Percentiles rank a stretch among this genome's conserved stretches.
Conservation (phyloP, 1,140 invertebrate species). For the Papilio polyxenes region DNA sequence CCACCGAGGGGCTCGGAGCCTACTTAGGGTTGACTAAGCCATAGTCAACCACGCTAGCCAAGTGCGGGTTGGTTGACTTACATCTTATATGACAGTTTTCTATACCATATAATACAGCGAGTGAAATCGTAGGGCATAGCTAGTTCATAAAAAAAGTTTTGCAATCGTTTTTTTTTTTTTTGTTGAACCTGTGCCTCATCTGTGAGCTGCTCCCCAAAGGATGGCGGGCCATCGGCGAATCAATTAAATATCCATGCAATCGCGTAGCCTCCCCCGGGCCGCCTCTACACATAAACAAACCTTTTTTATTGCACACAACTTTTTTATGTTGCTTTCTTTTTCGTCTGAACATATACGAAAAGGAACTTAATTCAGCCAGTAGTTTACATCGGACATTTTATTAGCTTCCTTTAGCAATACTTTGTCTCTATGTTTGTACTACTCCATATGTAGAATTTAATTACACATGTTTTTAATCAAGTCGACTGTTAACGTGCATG, state of each 20-base stretch:
- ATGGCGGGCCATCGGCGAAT: slow-evolving; percentile 11
- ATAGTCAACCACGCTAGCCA: no score
- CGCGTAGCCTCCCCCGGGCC: background rate
- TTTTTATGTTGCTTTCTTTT: slow-evolving; percentile 27
- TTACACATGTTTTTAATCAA: background rate
- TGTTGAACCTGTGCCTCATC: slow-evolving; percentile 13
- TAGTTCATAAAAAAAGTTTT: background rate
- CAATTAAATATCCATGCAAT: slow-evolving; percentile 29
- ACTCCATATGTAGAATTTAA: background rate
- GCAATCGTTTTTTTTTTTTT: background rate
- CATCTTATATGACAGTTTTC: no score
- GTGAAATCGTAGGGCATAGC: background rate
- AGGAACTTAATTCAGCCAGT: slow-evolving; percentile 1
- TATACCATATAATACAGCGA: background rate
- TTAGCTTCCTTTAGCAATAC: background rate
- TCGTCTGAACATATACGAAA: background rate
- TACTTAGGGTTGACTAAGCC: no score
- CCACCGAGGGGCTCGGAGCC: no score
- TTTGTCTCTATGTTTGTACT: background rate
- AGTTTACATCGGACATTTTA: background rate
- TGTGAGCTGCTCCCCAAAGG: background rate
- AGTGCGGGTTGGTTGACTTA: no score
- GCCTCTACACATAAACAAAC: slow-evolving; percentile 18
- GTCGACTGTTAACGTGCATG: background rate
- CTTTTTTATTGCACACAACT: slow-evolving; percentile 27